Evolutionary conservation across 2,113 vertebrate species (phyloP), one percentile per base, ranked within the genome.

Genomic region (Pungitius pungitius): DNA sequence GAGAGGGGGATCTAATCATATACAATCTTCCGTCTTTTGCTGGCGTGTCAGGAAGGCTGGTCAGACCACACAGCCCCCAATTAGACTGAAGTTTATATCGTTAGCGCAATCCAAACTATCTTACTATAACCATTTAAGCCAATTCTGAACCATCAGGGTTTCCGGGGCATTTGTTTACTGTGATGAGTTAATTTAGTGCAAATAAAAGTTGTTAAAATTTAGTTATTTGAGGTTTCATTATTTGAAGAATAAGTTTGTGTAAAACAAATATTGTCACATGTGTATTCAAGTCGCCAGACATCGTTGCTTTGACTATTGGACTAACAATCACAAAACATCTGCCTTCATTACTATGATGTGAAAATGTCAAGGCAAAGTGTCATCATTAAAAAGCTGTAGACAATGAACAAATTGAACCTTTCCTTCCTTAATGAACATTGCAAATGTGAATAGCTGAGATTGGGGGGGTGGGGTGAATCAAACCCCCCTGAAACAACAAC

Each of bases 1-100:
- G 79, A 72, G 64, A 74, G 35, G 39, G 62, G 65, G 66, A 75
- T 81, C 64, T 56, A 70, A 78, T 78, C 73, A 61, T 62, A 80
- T 35, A 71, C 43, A 70, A 52, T 64, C 82, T 81, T 86, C 82
- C 69, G 78, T 56, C 70, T 42, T 7, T 67, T 39, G 55, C 18
- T 6, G 57, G 69, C 33, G 51, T 69, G 61, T 20, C 35, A 56
- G 24, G 80, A 82, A 76, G 54, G 68, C 24, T 52, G 54, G 58
- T 76, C 63, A 76, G 52, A 39, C 40, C 63, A 69, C 20, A 24
- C 52, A 63, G 58, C 63, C 69, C 66, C 55, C 47, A 67, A 37
- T 80, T 73, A 69, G n/a, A 66, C 20, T 73, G 8, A 35, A 64
- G 3, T 64, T 59, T 24, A 77, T 8, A 20, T 56, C 40, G 45